These are phyloP conservation scores for Tetramorium alpestre DNA, from an alignment of 1,140 invertebrate species.

Conservation along the genomic window DNA sequence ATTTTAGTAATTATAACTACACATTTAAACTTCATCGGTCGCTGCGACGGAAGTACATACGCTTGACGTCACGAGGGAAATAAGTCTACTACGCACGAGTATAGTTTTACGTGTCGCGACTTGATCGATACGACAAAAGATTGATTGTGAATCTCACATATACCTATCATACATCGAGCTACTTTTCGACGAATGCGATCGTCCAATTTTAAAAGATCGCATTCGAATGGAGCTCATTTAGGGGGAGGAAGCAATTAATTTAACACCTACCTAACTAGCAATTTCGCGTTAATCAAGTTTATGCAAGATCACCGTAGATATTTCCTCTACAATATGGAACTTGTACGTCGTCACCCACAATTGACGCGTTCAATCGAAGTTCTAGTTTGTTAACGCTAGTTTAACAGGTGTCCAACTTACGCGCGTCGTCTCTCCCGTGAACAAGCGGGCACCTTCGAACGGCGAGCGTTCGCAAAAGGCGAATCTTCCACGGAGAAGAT, in stretches of 20 bases:
- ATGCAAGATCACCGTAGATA: not conserved
- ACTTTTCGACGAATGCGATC: not conserved
- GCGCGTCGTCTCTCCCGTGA: constrained; percentile 59
- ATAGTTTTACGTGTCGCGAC: not conserved
- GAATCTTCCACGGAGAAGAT: not conserved
- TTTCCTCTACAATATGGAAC: not conserved
- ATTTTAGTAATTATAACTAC: constrained; percentile 42
- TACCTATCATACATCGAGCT: not conserved
- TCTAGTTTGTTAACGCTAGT: constrained; percentile 28
- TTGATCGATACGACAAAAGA: not conserved
- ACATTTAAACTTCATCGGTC: constrained; percentile 17
- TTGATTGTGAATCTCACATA: not conserved
- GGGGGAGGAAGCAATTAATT: constrained; percentile 2
- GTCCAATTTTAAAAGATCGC: not conserved
- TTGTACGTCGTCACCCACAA: constrained; percentile 46
- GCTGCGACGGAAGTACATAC: not conserved
- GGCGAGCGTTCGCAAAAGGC: constrained; percentile 14
- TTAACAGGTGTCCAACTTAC: constrained; percentile 69
- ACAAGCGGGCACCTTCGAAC: constrained; percentile 61
- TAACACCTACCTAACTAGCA: constrained; percentile 21
- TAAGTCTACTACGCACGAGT: not conserved
- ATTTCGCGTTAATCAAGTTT: constrained; percentile 33
- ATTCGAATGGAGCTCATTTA: not conserved
- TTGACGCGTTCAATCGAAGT: not conserved
- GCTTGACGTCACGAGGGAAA: constrained; percentile 11